Conservation (phyloP, 1,140 invertebrate genomes). For the Globodera ellingtonae region DNA sequence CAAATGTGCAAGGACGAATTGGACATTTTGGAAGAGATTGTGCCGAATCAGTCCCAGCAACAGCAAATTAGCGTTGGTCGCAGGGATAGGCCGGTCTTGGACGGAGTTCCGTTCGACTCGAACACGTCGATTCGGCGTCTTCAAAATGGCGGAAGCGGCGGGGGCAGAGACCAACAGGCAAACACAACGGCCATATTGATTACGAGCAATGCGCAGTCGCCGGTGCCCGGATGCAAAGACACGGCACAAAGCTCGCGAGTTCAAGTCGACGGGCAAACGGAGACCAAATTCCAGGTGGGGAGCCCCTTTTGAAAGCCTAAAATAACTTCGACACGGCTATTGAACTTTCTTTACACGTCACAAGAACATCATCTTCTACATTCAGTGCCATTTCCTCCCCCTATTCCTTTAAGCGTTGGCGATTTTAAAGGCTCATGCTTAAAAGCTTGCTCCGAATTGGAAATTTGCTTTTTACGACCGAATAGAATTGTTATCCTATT, state of each 20-base stretch:
- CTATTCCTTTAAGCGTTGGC: too few relatives aligned
- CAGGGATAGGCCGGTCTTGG: background rate
- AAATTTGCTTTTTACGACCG: background rate
- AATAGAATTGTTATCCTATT: background rate
- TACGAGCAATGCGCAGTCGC: background rate
- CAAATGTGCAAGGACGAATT: conserved; percentile 88
- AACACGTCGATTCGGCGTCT: conserved; percentile 4
- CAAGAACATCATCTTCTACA: background rate
- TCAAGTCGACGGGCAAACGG: background rate
- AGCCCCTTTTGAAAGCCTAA: too few relatives aligned
- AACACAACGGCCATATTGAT: background rate
- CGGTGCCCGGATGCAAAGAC: background rate
- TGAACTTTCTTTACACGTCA: too few relatives aligned
- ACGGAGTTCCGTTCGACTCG: conserved; percentile 8
- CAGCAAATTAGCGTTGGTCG: background rate
- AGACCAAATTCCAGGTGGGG: conserved; percentile 7
- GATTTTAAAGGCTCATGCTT: too few relatives aligned
- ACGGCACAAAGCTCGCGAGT: background rate
- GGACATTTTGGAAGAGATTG: conserved; percentile 70
- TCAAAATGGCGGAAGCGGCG: background rate
- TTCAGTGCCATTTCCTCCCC: too few relatives aligned
- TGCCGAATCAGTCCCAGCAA: conserved; percentile 14
- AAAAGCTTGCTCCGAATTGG: too few relatives aligned
- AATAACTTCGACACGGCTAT: too few relatives aligned
- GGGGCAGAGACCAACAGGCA: background rate